A percentile compares a stretch with the other conserved stretches of the same genome.
These are phyloP conservation scores for Sisor rabdophorus DNA, from an alignment of 2,113 vertebrate genomes.

Conservation along the genomic window DNA sequence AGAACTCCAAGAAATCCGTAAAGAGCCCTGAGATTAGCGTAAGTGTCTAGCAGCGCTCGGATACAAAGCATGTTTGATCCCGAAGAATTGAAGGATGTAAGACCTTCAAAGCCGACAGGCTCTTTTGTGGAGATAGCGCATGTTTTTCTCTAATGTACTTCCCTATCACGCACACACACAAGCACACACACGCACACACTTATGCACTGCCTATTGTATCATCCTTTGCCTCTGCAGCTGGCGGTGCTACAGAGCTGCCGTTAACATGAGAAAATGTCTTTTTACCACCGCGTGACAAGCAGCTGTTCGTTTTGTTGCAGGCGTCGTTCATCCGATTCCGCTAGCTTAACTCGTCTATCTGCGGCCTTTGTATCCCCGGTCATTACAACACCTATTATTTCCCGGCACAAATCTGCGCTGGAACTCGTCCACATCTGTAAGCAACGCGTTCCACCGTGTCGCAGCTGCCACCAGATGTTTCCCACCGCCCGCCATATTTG, in stretches of 20 bases:
- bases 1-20: slow-evolving; percentile 20
- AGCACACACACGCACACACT: slow-evolving; percentile 34
- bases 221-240: slow-evolving; percentile 67
- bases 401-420: slow-evolving; percentile 58
- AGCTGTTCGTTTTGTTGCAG: slow-evolving; percentile 69
- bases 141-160: slow-evolving; percentile 64
- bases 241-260: slow-evolving; percentile 58
- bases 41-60: slow-evolving; percentile 47
- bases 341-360: slow-evolving; percentile 69
- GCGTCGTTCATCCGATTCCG: slow-evolving; percentile 68
- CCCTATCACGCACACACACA: slow-evolving; percentile 48
- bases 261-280: slow-evolving; percentile 68
- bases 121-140: slow-evolving; percentile 73
- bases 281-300: slow-evolving; percentile 61
- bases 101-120: slow-evolving; percentile 71
- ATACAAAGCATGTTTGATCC: slow-evolving; percentile 73
- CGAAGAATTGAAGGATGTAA: slow-evolving; percentile 68
- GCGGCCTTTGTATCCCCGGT: slow-evolving; percentile 67
- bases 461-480: slow-evolving; percentile 57
- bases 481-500: slow-evolving; percentile 25
- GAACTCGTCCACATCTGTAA: slow-evolving; percentile 58
- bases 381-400: slow-evolving; percentile 61
- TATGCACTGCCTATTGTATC: slow-evolving; percentile 60
- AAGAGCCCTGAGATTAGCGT: slow-evolving; percentile 51
- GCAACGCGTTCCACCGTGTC: slow-evolving; percentile 36